These are phyloP conservation scores for Pithys albifrons DNA, from an alignment of 2,113 vertebrate species.

Conservation along the genomic window DNA sequence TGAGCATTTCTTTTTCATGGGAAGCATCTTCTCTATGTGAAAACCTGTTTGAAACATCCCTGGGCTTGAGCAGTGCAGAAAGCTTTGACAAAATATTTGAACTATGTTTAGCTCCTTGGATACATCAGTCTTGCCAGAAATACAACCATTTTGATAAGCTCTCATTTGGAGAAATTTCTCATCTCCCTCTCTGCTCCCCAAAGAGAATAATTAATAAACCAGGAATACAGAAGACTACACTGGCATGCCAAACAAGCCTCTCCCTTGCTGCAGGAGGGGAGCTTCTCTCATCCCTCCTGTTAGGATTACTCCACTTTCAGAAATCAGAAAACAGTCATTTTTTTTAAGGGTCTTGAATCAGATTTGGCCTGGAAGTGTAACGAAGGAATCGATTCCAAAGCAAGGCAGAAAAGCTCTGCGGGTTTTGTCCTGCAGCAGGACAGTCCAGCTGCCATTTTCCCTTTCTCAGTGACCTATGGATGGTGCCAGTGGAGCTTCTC, in stretches of 20 bases:
- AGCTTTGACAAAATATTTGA: background rate
- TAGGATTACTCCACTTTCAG: background rate
- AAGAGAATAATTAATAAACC: constrained; percentile 11
- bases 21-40: background rate
- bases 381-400: background rate
- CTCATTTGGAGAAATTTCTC: background rate
- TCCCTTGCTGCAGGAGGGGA: background rate
- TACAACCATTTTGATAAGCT: background rate
- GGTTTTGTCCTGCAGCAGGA: background rate
- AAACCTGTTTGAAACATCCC: background rate
- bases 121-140: background rate
- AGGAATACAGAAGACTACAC: background rate
- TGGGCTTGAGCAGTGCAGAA: background rate
- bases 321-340: background rate
- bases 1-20: background rate
- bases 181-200: background rate
- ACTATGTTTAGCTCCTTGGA: background rate
- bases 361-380: background rate
- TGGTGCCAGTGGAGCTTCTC: background rate
- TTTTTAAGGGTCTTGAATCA: background rate
- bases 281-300: background rate
- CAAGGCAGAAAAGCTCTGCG: background rate
- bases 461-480: accelerated
- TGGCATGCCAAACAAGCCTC: background rate
- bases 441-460: background rate